Base-by-base conservation (phyloP, 1,140 invertebrate species). In the Drosophila pseudoananassae region DNA sequence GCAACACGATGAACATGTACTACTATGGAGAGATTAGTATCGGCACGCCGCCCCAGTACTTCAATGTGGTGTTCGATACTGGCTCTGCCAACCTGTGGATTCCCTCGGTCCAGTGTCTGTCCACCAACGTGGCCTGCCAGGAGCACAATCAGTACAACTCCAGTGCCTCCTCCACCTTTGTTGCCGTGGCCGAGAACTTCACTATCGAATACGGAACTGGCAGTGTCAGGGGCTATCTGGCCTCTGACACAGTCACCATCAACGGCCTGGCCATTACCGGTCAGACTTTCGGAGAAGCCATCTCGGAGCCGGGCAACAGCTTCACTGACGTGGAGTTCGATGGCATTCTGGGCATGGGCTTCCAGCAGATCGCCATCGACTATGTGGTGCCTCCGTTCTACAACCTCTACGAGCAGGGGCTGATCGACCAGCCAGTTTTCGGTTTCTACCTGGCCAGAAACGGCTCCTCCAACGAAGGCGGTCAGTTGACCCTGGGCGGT, bases 241-340 rank as follows among this genome's bases (percentile, higher is more conserved):
- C 88, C 40, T 81, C 56, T 0, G 88, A 90, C n/a, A 84, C 79
- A 1, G 82, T 90, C n/a, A 49, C 15, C 17, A 78, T 90, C 78
- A 96, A 95, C 69, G 95, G 94, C 33, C 58, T 97, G 8, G 76
- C 92, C 38, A 94, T 99, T 20, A 91, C 93, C 57, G 92, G 94
- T 65, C 98, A 99, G 93, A 98, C 97, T 9, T 99, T 99, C 93
- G 99, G 97, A 10, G 99, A 99, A 93, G 98, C 98, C 0, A 91
- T 97, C 4, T 96, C 94, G 74, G 98, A 99, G 93, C 98, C 99
- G 49, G 96, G 96, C 29, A 92, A 96, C 36, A 94, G 95, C 33
- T 99, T 99, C 93, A 95, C 98, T 4, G 97, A 97, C 68, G 98
- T 97, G 49, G 98, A 98, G 92, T 99, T 99, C 93, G 98, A 99